Evolutionary conservation across 2,113 vertebrate species (phyloP), one percentile per base, ranked within the genome.

Genomic region (Vulpes vulpes): DNA sequence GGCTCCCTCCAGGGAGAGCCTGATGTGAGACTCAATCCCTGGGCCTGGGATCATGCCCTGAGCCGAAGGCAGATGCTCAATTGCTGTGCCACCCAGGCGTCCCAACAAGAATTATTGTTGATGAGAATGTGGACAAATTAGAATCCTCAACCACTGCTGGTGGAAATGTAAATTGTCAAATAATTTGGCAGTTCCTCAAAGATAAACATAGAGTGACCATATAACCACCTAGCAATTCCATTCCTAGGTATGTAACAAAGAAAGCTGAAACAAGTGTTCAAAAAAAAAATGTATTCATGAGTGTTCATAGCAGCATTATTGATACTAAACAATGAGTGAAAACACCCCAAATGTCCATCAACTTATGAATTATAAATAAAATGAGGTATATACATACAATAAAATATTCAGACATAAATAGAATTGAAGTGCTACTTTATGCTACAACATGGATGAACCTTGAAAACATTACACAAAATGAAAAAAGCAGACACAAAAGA

Each of bases 321-420:
- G 35, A 69, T 51, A 71, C 69, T 51, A 88, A 80, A 27, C 25
- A 59, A 81, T 88, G 27, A 94, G 19, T 79, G 60, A 27, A 88
- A 80, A 81, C 5, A 85, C 19, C n/a, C 49, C n/a, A 57, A 65
- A 93, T 19, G 84, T 43, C 92, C 51, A 93, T 43, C 30, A 71
- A 81, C 16, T 87, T 74, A 87, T 59, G 35, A 90, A 65, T 11
- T 35, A 49, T 67, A 74, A 95, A 95, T 14, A 90, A 90, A 76
- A 74, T 65, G 27, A n/a, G 57, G 15, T 57, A 89, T 55, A 12
- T 35, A 73, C 69, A 73, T 22, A 38, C n/a, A 22, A 73, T 38
- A 38, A 23, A 73, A 73, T 73, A 38, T 5, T 87, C 55, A 82
- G 9, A 1, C 20, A 38, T 32, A 65, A 55, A 73, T 81, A 92